Evolutionary conservation across 2,113 vertebrate species (phyloP).

Genomic region (Tenebrosternarchus preto): DNA sequence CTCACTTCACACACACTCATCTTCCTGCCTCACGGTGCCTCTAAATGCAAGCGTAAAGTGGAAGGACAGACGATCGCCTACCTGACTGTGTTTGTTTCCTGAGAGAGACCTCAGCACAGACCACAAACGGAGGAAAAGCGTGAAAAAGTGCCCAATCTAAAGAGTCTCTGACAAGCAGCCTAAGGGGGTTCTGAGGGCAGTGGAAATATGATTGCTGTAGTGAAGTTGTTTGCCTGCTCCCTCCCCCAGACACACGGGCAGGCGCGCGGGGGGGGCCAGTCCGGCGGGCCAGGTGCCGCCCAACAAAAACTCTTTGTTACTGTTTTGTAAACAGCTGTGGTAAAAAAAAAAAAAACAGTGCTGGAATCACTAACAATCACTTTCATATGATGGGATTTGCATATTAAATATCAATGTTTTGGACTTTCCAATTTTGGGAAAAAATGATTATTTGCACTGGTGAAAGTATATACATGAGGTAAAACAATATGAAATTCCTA

Average conservation of each 20-base stretch:
- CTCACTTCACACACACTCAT: too few species aligned
- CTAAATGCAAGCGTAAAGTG: too few species aligned
- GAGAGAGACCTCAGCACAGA: too few species aligned
- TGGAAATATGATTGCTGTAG: conserved; percentile 52
- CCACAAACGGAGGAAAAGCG: too few species aligned
- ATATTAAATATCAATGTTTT: background rate
- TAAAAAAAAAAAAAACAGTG: background rate
- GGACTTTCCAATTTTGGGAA: background rate
- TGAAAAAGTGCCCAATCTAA: background rate
- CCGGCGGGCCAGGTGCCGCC: too few species aligned
- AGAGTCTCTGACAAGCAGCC: background rate
- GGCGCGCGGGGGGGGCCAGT: too few species aligned
- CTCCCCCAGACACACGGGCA: background rate
- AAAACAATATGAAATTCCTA: too few species aligned
- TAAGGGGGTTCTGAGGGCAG: conserved; percentile 62
- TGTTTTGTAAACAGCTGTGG: conserved; percentile 18
- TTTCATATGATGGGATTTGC: background rate
- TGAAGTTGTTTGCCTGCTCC: conserved; percentile 29
- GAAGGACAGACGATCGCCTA: too few species aligned
- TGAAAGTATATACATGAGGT: too few species aligned
- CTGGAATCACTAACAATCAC: background rate
- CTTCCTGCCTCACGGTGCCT: too few species aligned
- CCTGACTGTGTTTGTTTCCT: too few species aligned
- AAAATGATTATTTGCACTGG: too few species aligned
- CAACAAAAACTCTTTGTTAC: conserved; percentile 33